Evolutionary conservation across 2,797 vertebrate genomes (phyloP), one percentile per base, ranked within the genome.

Genomic region (Myotis pilosus): DNA sequence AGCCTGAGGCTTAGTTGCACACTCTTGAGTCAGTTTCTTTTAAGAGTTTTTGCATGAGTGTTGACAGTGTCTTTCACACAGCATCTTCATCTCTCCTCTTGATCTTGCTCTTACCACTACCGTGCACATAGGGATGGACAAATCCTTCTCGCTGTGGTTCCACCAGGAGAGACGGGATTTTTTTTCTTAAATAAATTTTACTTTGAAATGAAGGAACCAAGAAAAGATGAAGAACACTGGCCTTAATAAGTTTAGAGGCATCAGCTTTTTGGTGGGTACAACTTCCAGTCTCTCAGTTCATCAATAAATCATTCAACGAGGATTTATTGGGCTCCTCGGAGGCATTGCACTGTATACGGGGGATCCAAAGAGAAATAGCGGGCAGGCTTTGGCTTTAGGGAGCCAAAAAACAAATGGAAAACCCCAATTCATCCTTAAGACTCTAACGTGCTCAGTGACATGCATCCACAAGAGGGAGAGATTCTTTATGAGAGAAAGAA

Each of bases 141-240:
- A 72, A 66, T 86, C 38, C 41, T 33, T 78, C 49, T 71, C 8
- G 47, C 62, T 85, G 15, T 71, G 49, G 19, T 91, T 76, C 38
- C 82, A 55, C 30, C 33, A 53, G 76, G n/a, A 84, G 12, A 47
- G 20, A 57, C 17, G 68, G 3, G 8, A 53, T 41, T 72, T 85
- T 79, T 44, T 51, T 25, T 62, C 60, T 16, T 3, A 60, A 78
- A 81, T 57, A 79, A 60, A 76, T 75, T 91, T 91, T 76, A 83
- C 66, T 94, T 88, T 72, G 80, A 92, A 82, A 69, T 91, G 76
- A 92, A 95, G 71, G 33, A 91, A 85, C 78, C 28, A 93, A 93
- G 87, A 64, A 82, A 89, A 88, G 76, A 38, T n/a, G 72, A 62
- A 91, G 57, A 83, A 53, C 23, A 62, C 41, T 72, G 51, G 83